A percentile compares a stretch with the other conserved stretches of the same genome.
These are phyloP conservation scores for Bombylius major DNA, from an alignment of 2,888 invertebrate species.

Conservation along the genomic window DNA sequence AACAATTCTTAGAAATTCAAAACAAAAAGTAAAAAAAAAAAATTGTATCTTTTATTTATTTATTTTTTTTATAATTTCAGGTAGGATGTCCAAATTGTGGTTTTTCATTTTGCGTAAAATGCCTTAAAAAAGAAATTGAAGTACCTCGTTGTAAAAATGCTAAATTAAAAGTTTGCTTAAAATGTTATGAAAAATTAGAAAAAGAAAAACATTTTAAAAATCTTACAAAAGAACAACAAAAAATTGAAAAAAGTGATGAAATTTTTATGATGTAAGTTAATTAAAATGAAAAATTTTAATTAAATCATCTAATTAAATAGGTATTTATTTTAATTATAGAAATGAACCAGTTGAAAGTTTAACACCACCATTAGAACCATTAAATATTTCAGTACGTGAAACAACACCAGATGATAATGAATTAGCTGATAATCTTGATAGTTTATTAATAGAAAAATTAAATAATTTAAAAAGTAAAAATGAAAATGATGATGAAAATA, in stretches of 20 bases:
- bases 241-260: neutral
- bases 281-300: neutral
- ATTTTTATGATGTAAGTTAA: conserved; percentile 1
- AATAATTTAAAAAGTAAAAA: conserved; percentile 32
- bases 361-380: conserved; percentile 25
- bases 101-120: conserved; percentile 71
- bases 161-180: conserved; percentile 53
- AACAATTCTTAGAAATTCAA: neutral
- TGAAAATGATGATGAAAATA: conserved; percentile 43
- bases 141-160: conserved; percentile 46
- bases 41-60: neutral
- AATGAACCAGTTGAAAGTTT: conserved; percentile 21
- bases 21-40: no score
- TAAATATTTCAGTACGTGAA: conserved; percentile 5
- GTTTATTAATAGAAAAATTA: conserved; percentile 52
- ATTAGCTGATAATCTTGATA: conserved; percentile 32
- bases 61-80: conserved; percentile 34
- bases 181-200: conserved; percentile 30
- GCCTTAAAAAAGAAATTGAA: conserved; percentile 57
- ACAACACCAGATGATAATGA: conserved; percentile 15
- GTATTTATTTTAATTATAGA: conserved; percentile 16
- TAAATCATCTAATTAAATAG: neutral
- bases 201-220: conserved; percentile 13
- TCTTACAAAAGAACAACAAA: neutral
- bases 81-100: conserved; percentile 74